Evolutionary conservation across 2,888 invertebrate species (phyloP).

Genomic region (Coleophora flavipennella): DNA sequence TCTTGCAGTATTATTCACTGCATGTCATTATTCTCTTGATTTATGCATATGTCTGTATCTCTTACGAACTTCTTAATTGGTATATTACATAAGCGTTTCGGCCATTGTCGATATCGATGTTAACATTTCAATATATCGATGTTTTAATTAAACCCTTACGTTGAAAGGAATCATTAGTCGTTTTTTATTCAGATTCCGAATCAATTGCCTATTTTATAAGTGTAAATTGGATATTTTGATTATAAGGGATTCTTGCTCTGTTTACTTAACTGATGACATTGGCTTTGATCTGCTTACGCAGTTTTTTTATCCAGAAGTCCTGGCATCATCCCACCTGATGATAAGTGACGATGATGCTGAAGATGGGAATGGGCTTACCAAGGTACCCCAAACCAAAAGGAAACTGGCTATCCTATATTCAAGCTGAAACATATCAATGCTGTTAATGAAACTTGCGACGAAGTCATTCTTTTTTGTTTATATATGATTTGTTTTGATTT

Average conservation of each 20-base stretch:
- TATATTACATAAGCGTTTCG: slow-evolving; percentile 22
- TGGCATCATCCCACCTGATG: too few species aligned
- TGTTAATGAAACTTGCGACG: too few species aligned
- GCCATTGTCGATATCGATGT: slow-evolving; percentile 28
- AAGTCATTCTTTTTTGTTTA: too few species aligned
- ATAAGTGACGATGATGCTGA: too few species aligned
- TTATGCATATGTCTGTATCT: slow-evolving; percentile 20
- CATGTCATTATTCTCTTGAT: slow-evolving; percentile 11
- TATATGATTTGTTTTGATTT: too few species aligned
- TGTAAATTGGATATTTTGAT: slow-evolving; percentile 4
- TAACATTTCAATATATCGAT: slow-evolving; percentile 31
- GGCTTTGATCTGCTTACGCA: neutral
- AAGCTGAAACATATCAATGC: too few species aligned
- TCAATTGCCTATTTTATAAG: slow-evolving; percentile 3
- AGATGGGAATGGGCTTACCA: too few species aligned
- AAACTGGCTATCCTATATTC: too few species aligned
- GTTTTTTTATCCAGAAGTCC: too few species aligned
- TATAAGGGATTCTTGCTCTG: slow-evolving; percentile 1
- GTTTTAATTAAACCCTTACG: slow-evolving; percentile 21
- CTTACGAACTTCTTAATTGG: slow-evolving; percentile 27
- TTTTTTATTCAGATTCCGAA: slow-evolving; percentile 5
- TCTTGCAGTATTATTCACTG: too few species aligned
- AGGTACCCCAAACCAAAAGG: too few species aligned
- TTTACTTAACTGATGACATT: neutral
- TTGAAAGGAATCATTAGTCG: slow-evolving; percentile 8